Conservation (phyloP, 2,797 vertebrate species). For the Gymnocypris eckloni region DNA sequence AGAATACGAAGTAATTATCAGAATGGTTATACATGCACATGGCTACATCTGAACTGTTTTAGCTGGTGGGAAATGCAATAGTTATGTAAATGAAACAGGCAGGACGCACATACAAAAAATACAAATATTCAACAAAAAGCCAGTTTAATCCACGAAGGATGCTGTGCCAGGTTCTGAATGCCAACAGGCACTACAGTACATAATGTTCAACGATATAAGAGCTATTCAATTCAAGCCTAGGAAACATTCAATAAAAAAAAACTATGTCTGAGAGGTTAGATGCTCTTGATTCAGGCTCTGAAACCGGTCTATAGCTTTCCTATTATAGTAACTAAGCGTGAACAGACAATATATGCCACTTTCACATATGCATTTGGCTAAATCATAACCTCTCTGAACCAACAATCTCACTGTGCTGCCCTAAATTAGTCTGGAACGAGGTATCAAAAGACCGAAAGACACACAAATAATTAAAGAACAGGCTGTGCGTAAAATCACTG, state of each 20-base stretch:
- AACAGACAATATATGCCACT: neutral
- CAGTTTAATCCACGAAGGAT: neutral
- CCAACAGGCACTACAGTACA: slow-evolving; percentile 20
- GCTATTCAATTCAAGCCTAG: slow-evolving; percentile 1
- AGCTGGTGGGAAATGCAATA: slow-evolving; percentile 3
- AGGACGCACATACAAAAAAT: neutral
- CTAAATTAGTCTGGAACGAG: slow-evolving; percentile 39
- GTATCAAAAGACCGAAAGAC: slow-evolving; percentile 1
- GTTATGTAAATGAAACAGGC: slow-evolving; percentile 30
- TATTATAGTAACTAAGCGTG: neutral
- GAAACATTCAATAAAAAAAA: neutral
- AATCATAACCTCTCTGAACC: neutral
- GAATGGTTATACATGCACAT: slow-evolving; percentile 2
- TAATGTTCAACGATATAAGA: slow-evolving; percentile 14
- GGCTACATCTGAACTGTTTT: slow-evolving; percentile 6
- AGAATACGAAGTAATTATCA: slow-evolving; percentile 10
- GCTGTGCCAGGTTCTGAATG: slow-evolving; percentile 9
- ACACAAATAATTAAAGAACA: neutral
- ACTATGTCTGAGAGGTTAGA: neutral
- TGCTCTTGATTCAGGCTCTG: neutral
- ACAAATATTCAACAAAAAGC: neutral
- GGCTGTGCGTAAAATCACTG: slow-evolving; percentile 57
- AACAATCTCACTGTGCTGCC: neutral
- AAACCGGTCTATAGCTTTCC: slow-evolving; percentile 10
- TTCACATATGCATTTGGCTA: neutral